These are phyloP conservation scores for Blastobasis lacticolella DNA, from an alignment of 2,888 invertebrate genomes.

Conservation along the genomic window DNA sequence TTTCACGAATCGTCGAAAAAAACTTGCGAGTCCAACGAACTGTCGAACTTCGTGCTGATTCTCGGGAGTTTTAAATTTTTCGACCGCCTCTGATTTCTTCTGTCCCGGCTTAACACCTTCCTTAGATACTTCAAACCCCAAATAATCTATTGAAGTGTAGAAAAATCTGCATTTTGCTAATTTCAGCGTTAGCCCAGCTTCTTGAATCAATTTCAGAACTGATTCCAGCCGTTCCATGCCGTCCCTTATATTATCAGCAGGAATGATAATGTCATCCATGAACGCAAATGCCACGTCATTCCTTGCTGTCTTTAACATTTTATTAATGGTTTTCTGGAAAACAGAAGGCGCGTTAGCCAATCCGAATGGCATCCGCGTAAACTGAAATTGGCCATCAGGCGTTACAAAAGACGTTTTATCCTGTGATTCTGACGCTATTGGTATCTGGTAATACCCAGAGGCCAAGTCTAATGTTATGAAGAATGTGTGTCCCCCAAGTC, in stretches of 20 bases:
- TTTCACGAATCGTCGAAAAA: conserved; percentile 22
- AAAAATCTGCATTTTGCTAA: background rate
- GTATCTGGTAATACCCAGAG: conserved; percentile 17
- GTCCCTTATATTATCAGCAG: background rate
- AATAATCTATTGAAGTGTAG: background rate
- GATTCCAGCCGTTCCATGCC: background rate
- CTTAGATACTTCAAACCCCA: conserved; percentile 6
- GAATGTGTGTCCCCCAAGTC: conserved; percentile 3
- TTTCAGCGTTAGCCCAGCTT: conserved; percentile 1
- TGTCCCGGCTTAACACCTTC: conserved; percentile 7
- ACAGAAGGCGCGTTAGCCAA: conserved; percentile 1
- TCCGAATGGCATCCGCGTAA: conserved; percentile 1
- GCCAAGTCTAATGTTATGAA: conserved; percentile 14
- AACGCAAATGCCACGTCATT: background rate
- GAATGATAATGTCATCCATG: conserved; percentile 5
- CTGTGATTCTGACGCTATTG: background rate
- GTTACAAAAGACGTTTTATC: no score
- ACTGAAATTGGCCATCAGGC: conserved; percentile 4
- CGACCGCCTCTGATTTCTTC: conserved; percentile 13
- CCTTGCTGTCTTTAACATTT: background rate
- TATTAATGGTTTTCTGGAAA: conserved; percentile 1
- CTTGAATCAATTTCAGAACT: background rate
- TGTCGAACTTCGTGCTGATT: conserved; percentile 20
- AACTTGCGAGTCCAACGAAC: conserved; percentile 20
- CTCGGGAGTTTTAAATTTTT: conserved; percentile 18